Evolutionary conservation across 2,888 invertebrate species (phyloP).

Genomic region (Drosophila atripex): DNA sequence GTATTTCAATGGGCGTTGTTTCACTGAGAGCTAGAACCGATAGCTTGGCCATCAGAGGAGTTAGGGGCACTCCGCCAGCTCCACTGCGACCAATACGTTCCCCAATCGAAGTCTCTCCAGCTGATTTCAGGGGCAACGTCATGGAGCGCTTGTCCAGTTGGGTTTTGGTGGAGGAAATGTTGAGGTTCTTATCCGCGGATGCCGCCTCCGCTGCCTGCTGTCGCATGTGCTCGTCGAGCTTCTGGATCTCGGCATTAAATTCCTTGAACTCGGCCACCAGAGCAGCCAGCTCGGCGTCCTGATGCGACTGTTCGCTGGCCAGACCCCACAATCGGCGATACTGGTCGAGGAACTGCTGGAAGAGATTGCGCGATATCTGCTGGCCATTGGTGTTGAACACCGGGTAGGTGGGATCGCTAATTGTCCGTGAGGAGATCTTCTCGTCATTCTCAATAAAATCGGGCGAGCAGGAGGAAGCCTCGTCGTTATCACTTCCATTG

Average conservation of each 20-base stretch:
- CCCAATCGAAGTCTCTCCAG: conserved; percentile 71
- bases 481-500: conserved; percentile 59
- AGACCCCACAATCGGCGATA: conserved; percentile 85
- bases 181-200: conserved; percentile 73
- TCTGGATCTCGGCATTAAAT: conserved; percentile 82
- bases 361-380: conserved; percentile 89
- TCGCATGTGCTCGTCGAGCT: conserved; percentile 82
- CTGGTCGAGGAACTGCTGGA: conserved; percentile 88
- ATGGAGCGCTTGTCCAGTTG: conserved; percentile 83
- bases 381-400: conserved; percentile 90
- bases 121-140: conserved; percentile 89
- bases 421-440: conserved; percentile 85
- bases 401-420: conserved; percentile 91
- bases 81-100: conserved; percentile 81
- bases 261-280: conserved; percentile 77
- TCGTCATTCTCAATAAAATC: conserved; percentile 76
- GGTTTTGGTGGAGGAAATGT: conserved; percentile 62
- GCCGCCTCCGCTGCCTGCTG: conserved; percentile 53
- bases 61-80: conserved; percentile 88
- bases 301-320: conserved; percentile 72
- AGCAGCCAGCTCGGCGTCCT: conserved; percentile 75
- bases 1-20: conserved; percentile 86
- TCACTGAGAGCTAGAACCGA: conserved; percentile 89
- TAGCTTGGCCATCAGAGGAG: conserved; percentile 92
- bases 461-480: conserved; percentile 51